phyloP scores from a whole-genome alignment of 2,113 vertebrate species.

The Zootoca vivipara region DNA sequence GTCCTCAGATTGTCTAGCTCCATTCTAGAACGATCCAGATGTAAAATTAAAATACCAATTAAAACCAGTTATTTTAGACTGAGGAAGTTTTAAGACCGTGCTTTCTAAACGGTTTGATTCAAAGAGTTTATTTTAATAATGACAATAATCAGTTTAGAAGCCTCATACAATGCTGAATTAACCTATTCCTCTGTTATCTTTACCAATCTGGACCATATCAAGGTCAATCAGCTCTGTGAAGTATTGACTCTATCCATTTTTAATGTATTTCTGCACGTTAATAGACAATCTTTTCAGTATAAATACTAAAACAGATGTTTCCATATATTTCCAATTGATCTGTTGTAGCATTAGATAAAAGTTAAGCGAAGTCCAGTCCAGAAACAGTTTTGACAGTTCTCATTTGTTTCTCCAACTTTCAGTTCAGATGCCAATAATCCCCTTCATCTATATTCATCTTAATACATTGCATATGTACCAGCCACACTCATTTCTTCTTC shows the following conservation, averaged over 20 bases:
- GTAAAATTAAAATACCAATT: not conserved
- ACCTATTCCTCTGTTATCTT: not conserved
- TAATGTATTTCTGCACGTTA: constrained; percentile 34
- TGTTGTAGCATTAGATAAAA: constrained; percentile 44
- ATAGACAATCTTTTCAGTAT: constrained; percentile 21
- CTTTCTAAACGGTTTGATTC: constrained; percentile 3
- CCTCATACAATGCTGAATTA: not conserved
- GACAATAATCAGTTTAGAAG: not conserved
- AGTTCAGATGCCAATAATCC: not conserved
- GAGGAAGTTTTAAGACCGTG: not conserved
- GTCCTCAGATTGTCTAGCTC: not conserved
- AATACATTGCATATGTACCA: not conserved
- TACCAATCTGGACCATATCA: not conserved
- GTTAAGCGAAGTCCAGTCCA: constrained; percentile 55
- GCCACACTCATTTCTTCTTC: constrained; percentile 85
- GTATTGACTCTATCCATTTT: constrained; percentile 5
- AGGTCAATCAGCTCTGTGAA: constrained; percentile 45
- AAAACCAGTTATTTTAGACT: not conserved
- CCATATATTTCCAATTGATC: constrained; percentile 31
- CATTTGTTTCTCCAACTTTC: constrained; percentile 24
- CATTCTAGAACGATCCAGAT: not conserved
- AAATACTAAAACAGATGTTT: constrained; percentile 10
- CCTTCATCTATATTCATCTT: not conserved
- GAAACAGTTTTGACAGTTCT: constrained; percentile 22
- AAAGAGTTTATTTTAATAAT: not conserved